Conservation (phyloP, 2,888 invertebrate species). For the Caenorhabditis sp. region DNA sequence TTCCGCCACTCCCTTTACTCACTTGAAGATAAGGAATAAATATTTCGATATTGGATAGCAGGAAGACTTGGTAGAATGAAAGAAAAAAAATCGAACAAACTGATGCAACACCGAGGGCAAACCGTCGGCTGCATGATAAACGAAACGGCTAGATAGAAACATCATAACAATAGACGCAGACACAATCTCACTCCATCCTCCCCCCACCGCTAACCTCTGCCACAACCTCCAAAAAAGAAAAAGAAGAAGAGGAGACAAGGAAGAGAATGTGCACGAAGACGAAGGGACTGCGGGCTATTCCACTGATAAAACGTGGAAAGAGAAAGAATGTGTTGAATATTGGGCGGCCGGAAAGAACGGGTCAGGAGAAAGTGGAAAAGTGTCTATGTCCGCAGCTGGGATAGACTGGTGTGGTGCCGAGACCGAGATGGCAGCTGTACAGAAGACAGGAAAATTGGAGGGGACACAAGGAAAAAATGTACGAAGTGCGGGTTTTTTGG, state of each 20-base stretch:
- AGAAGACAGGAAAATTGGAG: too few species aligned
- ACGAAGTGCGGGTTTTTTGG: too few species aligned
- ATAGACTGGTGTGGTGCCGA: too few species aligned
- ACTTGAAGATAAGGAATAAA: background rate
- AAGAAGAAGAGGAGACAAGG: background rate
- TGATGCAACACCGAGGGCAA: background rate
- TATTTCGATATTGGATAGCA: background rate
- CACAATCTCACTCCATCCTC: background rate
- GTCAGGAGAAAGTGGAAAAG: too few species aligned
- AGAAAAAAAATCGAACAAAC: too few species aligned
- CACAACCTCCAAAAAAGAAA: background rate
- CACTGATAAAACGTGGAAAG: too few species aligned
- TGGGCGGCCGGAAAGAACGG: too few species aligned
- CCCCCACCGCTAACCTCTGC: background rate
- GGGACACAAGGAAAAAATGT: too few species aligned
- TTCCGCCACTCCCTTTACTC: background rate
- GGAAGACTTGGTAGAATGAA: background rate
- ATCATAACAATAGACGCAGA: conserved; percentile 1
- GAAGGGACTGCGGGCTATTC: too few species aligned
- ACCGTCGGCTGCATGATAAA: background rate
- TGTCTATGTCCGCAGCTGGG: too few species aligned
- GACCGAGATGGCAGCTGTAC: too few species aligned
- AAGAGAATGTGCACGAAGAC: background rate
- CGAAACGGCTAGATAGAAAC: background rate
- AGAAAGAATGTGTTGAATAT: too few species aligned